phyloP scores from a whole-genome alignment of 2,113 vertebrate genomes.

The Salvelinus alpinus region DNA sequence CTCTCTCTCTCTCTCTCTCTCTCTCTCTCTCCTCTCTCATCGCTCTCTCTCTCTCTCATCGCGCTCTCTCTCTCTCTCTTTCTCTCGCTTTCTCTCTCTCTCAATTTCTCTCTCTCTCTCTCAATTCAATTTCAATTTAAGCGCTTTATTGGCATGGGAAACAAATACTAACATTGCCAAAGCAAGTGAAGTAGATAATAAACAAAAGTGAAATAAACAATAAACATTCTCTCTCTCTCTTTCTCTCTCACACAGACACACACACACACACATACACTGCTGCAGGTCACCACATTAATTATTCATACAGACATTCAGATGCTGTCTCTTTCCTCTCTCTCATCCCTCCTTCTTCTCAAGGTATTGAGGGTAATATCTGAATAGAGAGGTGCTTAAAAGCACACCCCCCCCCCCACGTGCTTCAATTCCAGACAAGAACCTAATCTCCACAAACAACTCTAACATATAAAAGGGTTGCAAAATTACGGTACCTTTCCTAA shows the following conservation, averaged over 20 bases:
- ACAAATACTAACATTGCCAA: constrained; percentile 2
- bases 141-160: too few relatives aligned
- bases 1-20: too few relatives aligned
- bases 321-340: constrained; percentile 47
- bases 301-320: constrained; percentile 63
- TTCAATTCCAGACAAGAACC: background rate
- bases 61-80: constrained; percentile 36
- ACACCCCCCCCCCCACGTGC: background rate
- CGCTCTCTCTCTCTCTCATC: too few relatives aligned
- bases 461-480: too few relatives aligned
- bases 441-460: too few relatives aligned
- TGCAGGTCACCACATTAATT: constrained; percentile 51
- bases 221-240: too few relatives aligned
- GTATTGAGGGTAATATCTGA: constrained; percentile 29
- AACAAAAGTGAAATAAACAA: too few relatives aligned
- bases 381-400: background rate
- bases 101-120: too few relatives aligned
- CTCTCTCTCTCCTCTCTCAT: too few relatives aligned
- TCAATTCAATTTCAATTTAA: too few relatives aligned
- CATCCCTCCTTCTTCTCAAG: constrained; percentile 29
- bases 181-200: too few relatives aligned
- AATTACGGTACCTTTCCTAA: too few relatives aligned
- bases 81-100: background rate
- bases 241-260: background rate
- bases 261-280: background rate